Evolutionary conservation across 2,113 vertebrate species (phyloP).

Genomic region (Heloderma charlesbogerti): DNA sequence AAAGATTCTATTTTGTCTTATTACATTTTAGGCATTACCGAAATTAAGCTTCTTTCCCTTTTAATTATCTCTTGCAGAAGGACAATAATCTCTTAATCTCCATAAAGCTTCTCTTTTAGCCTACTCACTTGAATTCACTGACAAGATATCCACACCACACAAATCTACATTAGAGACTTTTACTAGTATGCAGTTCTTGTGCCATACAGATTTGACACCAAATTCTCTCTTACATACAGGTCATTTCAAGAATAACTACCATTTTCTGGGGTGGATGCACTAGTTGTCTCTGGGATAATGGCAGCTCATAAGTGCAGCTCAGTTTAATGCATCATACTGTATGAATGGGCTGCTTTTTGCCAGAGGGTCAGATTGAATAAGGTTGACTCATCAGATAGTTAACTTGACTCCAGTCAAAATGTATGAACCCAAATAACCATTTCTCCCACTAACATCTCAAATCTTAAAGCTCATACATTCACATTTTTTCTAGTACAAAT

Average conservation of each 20-base stretch:
- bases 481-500: not conserved
- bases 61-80: constrained; percentile 71
- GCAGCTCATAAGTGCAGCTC: not conserved
- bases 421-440: not conserved
- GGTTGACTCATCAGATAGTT: not conserved
- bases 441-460: not conserved
- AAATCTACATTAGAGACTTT: constrained; percentile 50
- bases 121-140: constrained; percentile 54
- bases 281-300: not conserved
- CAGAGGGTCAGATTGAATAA: not conserved
- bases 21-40: constrained; percentile 66
- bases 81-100: constrained; percentile 73
- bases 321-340: not conserved
- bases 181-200: constrained; percentile 32
- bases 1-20: constrained; percentile 52
- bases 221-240: constrained; percentile 23
- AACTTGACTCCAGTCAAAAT: not conserved
- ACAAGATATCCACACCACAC: constrained; percentile 37
- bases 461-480: not conserved
- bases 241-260: not conserved
- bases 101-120: constrained; percentile 56
- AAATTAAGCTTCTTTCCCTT: constrained; percentile 70
- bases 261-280: not conserved
- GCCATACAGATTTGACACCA: constrained; percentile 25
- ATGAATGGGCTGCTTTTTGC: not conserved